Evolutionary conservation across 2,888 invertebrate species (phyloP), one percentile per base, ranked within the genome.

Genomic region (Pachliopta kotzebuea): DNA sequence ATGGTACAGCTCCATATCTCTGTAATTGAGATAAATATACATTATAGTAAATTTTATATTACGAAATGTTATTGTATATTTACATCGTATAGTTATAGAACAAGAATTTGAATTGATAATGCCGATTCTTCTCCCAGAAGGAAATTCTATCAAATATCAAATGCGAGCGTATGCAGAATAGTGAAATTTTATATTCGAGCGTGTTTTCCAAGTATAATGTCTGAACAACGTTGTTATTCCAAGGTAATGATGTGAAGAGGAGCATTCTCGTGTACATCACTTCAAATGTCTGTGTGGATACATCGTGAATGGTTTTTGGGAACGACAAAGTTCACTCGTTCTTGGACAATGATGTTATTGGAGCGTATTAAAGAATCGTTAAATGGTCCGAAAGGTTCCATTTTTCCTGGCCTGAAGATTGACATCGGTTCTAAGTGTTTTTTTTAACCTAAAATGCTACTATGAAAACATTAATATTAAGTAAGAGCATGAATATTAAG

Each of bases 201-300:
- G 49, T 59, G 55, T 59, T 63, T 59, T 63, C 63, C 31, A 56
- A 63, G 63, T 56, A 63, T 59, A 63, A 59, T 59, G 59, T 63
- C 37, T 20, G 50, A 63, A 55, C 55, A 49, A 31, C 37, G 55
- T 63, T 63, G 55, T 63, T 63, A 50, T 59, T 60, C 49, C 31
- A 50, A 55, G 50, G 59, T 59, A 63, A 63, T 59, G 59, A 63
- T 21, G 63, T 55, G 59, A 55, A 55, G 59, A 59, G 29, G 53
- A 42, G 49, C 59, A 63, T 55, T 63, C 55, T 49, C 55, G 54
- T 59, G 31, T 49, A 59, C 49, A 58, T 59, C 59, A 54, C 31
- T 31, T 24, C 45, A 26, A 55, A 54, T 54, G 23, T 55, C 26
- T 20, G 29, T 31, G 20, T 53, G 14, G 29, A 54, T 53, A 17